Conservation (phyloP, 1,140 invertebrate species). For the Drosophila pruinosa region DNA sequence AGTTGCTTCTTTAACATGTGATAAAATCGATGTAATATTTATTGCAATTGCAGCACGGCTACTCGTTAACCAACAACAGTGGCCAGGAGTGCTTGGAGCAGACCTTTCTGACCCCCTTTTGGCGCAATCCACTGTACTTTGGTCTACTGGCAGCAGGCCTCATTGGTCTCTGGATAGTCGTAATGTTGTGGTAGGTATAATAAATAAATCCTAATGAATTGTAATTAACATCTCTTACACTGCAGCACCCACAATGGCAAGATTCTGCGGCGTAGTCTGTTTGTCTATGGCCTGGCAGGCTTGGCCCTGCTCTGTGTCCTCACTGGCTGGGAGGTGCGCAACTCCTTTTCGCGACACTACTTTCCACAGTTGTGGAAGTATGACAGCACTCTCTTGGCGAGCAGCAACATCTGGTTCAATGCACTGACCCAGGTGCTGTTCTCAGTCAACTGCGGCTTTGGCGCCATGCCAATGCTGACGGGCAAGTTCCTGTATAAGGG, state of each 20-base stretch:
- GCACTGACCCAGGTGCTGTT: slow-evolving; percentile 79
- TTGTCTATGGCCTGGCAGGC: slow-evolving; percentile 69
- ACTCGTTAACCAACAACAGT: slow-evolving; percentile 58
- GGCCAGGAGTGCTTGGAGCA: slow-evolving; percentile 77
- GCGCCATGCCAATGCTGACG: slow-evolving; percentile 76
- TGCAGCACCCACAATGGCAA: slow-evolving; percentile 78
- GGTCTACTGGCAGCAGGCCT: slow-evolving; percentile 74
- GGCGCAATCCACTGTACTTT: slow-evolving; percentile 79
- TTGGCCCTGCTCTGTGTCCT: slow-evolving; percentile 64
- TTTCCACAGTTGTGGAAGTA: slow-evolving; percentile 77
- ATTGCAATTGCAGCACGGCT: slow-evolving; percentile 53
- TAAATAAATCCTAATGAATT: background rate
- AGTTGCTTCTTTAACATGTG: background rate
- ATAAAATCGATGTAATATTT: background rate
- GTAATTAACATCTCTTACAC: background rate
- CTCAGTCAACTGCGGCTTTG: slow-evolving; percentile 77
- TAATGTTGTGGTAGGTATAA: slow-evolving; percentile 79
- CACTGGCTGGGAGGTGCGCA: slow-evolving; percentile 79
- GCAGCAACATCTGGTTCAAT: slow-evolving; percentile 81
- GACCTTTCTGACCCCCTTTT: slow-evolving; percentile 80
- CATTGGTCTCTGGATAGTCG: slow-evolving; percentile 77
- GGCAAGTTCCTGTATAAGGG: slow-evolving; percentile 82
- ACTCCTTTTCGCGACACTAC: slow-evolving; percentile 64
- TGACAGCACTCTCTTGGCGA: slow-evolving; percentile 40
- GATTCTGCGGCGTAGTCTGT: slow-evolving; percentile 70